phyloP scores from a whole-genome alignment of 2,797 vertebrate genomes.

The Coreius guichenoti region DNA sequence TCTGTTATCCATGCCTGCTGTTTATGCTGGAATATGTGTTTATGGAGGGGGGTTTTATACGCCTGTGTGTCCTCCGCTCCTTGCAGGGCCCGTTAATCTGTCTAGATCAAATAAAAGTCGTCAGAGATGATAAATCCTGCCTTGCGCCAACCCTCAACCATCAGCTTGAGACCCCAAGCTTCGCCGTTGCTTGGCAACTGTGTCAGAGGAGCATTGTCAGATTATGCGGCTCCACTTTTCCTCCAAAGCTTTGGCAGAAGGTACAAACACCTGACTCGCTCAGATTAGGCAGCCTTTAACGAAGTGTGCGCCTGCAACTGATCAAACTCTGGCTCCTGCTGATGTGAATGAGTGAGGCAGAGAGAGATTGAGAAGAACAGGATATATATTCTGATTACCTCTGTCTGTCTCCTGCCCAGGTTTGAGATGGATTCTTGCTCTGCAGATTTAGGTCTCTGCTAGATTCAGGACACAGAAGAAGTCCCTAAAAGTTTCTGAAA shows the following conservation, averaged over 20 bases:
- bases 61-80: conserved; percentile 17
- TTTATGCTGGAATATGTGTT: conserved; percentile 22
- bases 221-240: conserved; percentile 74
- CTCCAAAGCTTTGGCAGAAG: conserved; percentile 70
- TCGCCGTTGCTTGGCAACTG: conserved; percentile 85
- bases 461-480: background rate
- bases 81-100: conserved; percentile 80
- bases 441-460: background rate
- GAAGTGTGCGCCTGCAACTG: conserved; percentile 14
- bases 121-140: conserved; percentile 74
- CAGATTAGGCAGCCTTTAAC: conserved; percentile 59
- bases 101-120: conserved; percentile 84
- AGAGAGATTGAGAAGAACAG: conserved; percentile 13
- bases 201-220: conserved; percentile 77
- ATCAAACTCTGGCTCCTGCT: conserved; percentile 38
- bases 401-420: conserved; percentile 15
- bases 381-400: conserved; percentile 18
- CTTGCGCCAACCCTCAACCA: conserved; percentile 67
- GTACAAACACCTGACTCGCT: conserved; percentile 58
- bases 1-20: conserved; percentile 33
- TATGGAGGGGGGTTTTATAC: conserved; percentile 53
- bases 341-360: conserved; percentile 25
- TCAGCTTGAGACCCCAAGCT: conserved; percentile 80
- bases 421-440: conserved; percentile 6
- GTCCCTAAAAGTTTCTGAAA: conserved; percentile 16